Conservation (phyloP, 2,113 vertebrate species). For the Psilopogon haemacephalus region DNA sequence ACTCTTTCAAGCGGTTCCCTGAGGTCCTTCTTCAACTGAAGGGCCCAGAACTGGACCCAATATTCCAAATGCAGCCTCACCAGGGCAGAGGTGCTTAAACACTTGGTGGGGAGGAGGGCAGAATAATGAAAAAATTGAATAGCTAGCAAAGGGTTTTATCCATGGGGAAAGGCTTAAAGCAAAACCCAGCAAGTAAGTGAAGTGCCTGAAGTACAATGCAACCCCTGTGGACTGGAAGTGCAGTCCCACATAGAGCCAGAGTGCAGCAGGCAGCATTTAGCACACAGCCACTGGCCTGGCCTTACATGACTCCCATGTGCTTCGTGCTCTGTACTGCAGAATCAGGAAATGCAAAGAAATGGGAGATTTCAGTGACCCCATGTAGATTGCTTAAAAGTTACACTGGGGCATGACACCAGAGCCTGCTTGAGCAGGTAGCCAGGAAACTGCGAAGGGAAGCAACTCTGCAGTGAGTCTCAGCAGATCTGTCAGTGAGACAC, state of each 20-base stretch:
- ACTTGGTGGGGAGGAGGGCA: fast-evolving
- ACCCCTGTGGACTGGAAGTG: not conserved
- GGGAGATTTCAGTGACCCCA: not conserved
- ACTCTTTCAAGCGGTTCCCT: too few species aligned
- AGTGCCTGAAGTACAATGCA: not conserved
- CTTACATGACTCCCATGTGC: not conserved
- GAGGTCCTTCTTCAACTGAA: too few species aligned
- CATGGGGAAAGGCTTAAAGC: not conserved
- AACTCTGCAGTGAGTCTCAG: not conserved
- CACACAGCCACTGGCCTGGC: not conserved
- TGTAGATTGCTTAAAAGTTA: not conserved
- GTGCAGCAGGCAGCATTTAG: not conserved
- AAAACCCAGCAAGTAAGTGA: not conserved
- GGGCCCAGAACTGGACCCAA: too few species aligned
- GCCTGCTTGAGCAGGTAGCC: not conserved
- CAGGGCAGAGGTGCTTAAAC: not conserved
- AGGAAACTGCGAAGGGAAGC: not conserved
- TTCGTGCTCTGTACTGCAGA: not conserved
- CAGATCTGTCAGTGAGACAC: conserved; percentile 11
- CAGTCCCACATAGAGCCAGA: not conserved
- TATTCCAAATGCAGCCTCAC: too few species aligned
- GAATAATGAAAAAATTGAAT: not conserved
- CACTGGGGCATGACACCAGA: not conserved
- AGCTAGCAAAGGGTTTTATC: not conserved
- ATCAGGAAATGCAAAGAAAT: not conserved